Conservation (phyloP, 2,888 invertebrate genomes). For the Notodonta dromedarius region DNA sequence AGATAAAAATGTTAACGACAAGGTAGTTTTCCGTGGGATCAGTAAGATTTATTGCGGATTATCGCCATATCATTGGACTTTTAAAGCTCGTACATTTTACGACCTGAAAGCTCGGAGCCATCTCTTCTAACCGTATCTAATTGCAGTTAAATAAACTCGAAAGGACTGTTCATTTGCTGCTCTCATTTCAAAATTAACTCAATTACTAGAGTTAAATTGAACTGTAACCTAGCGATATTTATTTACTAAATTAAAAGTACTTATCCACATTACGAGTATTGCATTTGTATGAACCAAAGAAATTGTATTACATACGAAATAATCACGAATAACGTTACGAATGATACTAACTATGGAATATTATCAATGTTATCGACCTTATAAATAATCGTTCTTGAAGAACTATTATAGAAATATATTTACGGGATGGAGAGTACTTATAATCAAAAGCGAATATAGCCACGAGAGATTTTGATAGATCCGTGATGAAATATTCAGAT, state of each 20-base stretch:
- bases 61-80: slow-evolving; percentile 49
- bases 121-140: slow-evolving; percentile 25
- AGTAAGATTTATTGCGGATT: slow-evolving; percentile 59
- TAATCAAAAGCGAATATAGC: slow-evolving; percentile 29
- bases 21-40: slow-evolving; percentile 56
- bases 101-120: slow-evolving; percentile 41
- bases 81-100: slow-evolving; percentile 55
- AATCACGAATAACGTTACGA: too few species aligned
- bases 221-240: too few species aligned
- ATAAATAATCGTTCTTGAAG: neutral
- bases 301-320: too few species aligned
- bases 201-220: too few species aligned
- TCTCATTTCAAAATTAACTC: neutral
- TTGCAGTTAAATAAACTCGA: slow-evolving; percentile 20
- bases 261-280: too few species aligned
- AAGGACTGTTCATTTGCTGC: neutral
- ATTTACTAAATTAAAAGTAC: too few species aligned
- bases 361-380: neutral
- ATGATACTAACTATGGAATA: neutral
- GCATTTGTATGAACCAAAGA: too few species aligned
- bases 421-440: neutral
- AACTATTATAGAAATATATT: neutral
- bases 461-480: slow-evolving; percentile 47
- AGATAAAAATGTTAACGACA: slow-evolving; percentile 62
- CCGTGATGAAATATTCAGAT: slow-evolving; percentile 52